Base-by-base conservation (phyloP, 1,140 invertebrate species). In the Gonatopus flavifemur region DNA sequence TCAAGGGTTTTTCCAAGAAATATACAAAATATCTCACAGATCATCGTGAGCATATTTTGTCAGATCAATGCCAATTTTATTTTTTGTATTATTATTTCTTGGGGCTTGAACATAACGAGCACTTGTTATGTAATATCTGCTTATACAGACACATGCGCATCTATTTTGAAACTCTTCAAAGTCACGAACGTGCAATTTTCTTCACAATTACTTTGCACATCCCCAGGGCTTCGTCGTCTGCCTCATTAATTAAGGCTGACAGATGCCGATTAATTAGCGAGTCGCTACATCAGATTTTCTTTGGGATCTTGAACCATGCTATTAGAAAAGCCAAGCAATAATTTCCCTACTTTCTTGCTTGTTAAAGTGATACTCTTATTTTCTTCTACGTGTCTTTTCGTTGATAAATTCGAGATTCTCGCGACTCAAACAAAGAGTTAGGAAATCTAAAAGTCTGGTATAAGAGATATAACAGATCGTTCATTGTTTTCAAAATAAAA, bases 21-120 rank as follows among this genome's bases (percentile, higher is more conserved):
- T n/a, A n/a, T n/a, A n/a, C n/a, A n/a, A n/a, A n/a, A n/a, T n/a
- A n/a, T n/a, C n/a, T n/a, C n/a, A n/a, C n/a, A 52, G 48, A 48
- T 48, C 33, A 37, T 38, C 20, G 19, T 52, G 42, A 54, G 25
- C 47, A 54, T 30, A 49, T 57, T 54, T 18, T 30, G 31, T 50
- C 39, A n/a, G 21, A 48, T 48, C 13, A 48, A 48, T 18, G 9
- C 19, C 19, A 40, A 10, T 19, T 12, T 36, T 31, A 30, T 4
- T 20, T 18, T 10, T 39, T 12, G 46, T 18, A 49, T 42, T 32
- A 43, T 33, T 49, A 49, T 35, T 8, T 24, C 21, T 3, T 9
- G 19, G 10, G 15, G 20, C 10, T 30, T n/a, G 10, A 18, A 20
- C 10, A 36, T 45, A 45, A 24, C 36, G 33, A 44, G 44, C 36